Evolutionary conservation across 2,888 invertebrate genomes (phyloP).

Genomic region (Kuschelorhynchus macadamiae): DNA sequence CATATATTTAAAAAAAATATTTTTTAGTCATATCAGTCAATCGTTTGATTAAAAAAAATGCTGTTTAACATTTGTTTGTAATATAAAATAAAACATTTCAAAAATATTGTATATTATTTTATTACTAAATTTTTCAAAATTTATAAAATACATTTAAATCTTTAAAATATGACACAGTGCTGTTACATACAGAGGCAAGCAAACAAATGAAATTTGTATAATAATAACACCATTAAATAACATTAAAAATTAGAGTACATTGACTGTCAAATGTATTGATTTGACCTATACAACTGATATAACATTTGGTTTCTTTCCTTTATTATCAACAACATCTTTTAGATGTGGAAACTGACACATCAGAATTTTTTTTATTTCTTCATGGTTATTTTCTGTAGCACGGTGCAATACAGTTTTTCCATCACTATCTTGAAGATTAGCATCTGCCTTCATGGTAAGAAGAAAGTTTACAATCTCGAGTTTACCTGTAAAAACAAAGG

Average conservation of each 20-base stretch:
- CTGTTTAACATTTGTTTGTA: too few relatives aligned
- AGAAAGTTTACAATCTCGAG: slow-evolving; percentile 77
- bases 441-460: slow-evolving; percentile 75
- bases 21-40: too few relatives aligned
- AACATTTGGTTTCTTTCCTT: slow-evolving; percentile 43
- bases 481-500: slow-evolving; percentile 72
- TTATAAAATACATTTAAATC: slow-evolving; percentile 13
- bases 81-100: too few relatives aligned
- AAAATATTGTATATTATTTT: too few relatives aligned
- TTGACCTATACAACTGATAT: neutral
- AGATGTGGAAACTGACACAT: slow-evolving; percentile 46
- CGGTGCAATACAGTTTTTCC: slow-evolving; percentile 87
- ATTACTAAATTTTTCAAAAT: neutral
- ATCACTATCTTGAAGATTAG: slow-evolving; percentile 79
- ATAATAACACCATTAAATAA: neutral
- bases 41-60: too few relatives aligned
- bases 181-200: neutral
- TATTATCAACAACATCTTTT: slow-evolving; percentile 50
- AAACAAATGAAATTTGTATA: neutral
- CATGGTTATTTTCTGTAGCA: slow-evolving; percentile 71
- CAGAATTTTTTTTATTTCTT: slow-evolving; percentile 49
- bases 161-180: slow-evolving; percentile 8
- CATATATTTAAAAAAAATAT: too few relatives aligned
- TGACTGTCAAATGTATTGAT: too few relatives aligned
- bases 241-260: too few relatives aligned